Base-by-base conservation (phyloP, 2,888 invertebrate genomes). In the Erebia palarica region DNA sequence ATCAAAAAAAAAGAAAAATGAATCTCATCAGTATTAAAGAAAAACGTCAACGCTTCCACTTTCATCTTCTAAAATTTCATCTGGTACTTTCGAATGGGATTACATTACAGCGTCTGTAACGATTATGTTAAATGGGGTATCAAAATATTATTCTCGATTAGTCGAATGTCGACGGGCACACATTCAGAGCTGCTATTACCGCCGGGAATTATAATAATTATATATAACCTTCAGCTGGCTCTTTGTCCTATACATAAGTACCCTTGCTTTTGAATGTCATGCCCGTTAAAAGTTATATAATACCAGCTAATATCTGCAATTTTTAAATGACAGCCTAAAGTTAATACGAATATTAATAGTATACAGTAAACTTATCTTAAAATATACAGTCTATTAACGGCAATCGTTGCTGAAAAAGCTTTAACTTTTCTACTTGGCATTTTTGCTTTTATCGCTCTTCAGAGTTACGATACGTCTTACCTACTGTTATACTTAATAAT, bases 71-170 rank as follows among this genome's bases (percentile, higher is more conserved):
- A 16, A n/a, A 53, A 63, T 63, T 63, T 18, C 44, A 63, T 63
- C 16, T 44, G 21, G 49, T 21, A 21, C 63, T 63, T 73, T 73
- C 68, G 51, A 72, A 77, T 75, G 64, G 69, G 65, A 63, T 73
- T 74, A 27, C n/a, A n/a, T n/a, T n/a, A 73, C 74, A 63, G 69
- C 69, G 69, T 69, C 74, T 72, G 71, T 69, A 72, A 73, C 74
- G 73, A 68, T 75, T 71, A 70, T 65, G 75, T 74, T 75, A 64
- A 75, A 75, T 75, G 74, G 67, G 51, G 74, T 71, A 73, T 75
- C 74, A 73, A 73, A 75, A 75, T 74, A 74, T 75, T 74, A 74
- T 64, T 71, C 71, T 72, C 60, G 71, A 75, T 73, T 69, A 75
- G 69, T 36, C 53, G 73, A 65, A 69, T 65, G 65, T 71, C 73